Conservation (phyloP, 2,797 vertebrate species). For the Rhyacichthys aspro region DNA sequence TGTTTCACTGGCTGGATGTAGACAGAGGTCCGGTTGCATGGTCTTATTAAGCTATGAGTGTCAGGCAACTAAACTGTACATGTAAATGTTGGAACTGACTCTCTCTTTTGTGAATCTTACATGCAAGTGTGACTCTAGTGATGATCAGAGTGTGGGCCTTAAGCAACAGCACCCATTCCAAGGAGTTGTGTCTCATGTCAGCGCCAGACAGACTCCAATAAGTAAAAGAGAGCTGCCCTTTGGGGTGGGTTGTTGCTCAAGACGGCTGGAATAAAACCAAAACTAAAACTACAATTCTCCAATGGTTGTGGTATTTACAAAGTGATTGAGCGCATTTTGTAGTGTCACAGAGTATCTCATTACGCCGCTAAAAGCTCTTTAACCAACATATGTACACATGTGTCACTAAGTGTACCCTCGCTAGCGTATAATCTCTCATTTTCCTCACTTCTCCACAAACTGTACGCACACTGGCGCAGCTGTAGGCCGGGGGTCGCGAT, state of each 20-base stretch:
- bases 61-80: too few relatives aligned
- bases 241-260: conserved; percentile 49
- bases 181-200: conserved; percentile 70
- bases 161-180: conserved; percentile 66
- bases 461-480: conserved; percentile 49
- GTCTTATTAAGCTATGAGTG: too few relatives aligned
- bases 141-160: conserved; percentile 68
- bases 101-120: conserved; percentile 45
- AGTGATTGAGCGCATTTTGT: conserved; percentile 68
- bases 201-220: conserved; percentile 71
- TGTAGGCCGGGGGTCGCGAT: conserved; percentile 61
- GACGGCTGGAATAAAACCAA: conserved; percentile 64
- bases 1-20: too few relatives aligned
- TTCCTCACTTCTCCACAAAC: conserved; percentile 45
- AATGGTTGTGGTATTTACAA: conserved; percentile 63
- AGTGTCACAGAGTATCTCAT: conserved; percentile 67
- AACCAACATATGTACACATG: conserved; percentile 55
- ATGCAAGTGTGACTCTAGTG: conserved; percentile 71
- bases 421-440: conserved; percentile 48
- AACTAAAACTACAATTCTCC: conserved; percentile 61
- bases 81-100: too few relatives aligned
- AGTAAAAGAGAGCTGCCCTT: conserved; percentile 13
- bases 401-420: conserved; percentile 36
- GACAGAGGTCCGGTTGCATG: too few relatives aligned
- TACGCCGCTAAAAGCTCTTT: conserved; percentile 70